These are phyloP conservation scores for Prosapia bicincta DNA, from an alignment of 2,888 invertebrate species.

Conservation along the genomic window DNA sequence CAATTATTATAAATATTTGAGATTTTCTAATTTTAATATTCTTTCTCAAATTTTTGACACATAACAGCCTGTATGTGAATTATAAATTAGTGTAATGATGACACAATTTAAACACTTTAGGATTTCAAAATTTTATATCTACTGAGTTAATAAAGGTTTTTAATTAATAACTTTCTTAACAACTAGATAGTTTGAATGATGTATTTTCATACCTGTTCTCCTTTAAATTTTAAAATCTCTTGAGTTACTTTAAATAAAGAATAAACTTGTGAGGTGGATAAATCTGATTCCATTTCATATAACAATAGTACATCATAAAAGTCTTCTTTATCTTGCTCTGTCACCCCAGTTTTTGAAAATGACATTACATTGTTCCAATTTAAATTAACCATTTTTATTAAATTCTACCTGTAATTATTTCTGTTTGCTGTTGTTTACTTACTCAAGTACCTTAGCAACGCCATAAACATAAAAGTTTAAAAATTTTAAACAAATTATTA, in stretches of 20 bases:
- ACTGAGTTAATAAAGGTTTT: too few species aligned
- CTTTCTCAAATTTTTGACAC: too few species aligned
- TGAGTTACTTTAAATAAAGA: conserved; percentile 59
- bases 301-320: conserved; percentile 59
- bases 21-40: too few species aligned
- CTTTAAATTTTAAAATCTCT: conserved; percentile 64
- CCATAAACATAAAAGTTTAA: not conserved
- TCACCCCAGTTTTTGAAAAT: conserved; percentile 53
- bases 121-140: too few species aligned
- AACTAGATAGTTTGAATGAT: too few species aligned
- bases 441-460: not conserved
- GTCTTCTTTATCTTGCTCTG: conserved; percentile 60
- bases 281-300: conserved; percentile 58
- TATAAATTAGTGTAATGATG: too few species aligned
- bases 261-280: conserved; percentile 55
- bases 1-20: too few species aligned
- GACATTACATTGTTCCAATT: conserved; percentile 59
- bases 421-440: not conserved
- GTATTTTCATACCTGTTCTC: conserved; percentile 60
- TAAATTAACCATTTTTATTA: conserved; percentile 46
- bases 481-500: not conserved
- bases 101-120: too few species aligned
- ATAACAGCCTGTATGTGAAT: too few species aligned
- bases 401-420: not conserved
- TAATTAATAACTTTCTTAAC: too few species aligned